These are phyloP conservation scores for Coturnix japonica DNA, from an alignment of 2,113 vertebrate species.

Conservation along the genomic window DNA sequence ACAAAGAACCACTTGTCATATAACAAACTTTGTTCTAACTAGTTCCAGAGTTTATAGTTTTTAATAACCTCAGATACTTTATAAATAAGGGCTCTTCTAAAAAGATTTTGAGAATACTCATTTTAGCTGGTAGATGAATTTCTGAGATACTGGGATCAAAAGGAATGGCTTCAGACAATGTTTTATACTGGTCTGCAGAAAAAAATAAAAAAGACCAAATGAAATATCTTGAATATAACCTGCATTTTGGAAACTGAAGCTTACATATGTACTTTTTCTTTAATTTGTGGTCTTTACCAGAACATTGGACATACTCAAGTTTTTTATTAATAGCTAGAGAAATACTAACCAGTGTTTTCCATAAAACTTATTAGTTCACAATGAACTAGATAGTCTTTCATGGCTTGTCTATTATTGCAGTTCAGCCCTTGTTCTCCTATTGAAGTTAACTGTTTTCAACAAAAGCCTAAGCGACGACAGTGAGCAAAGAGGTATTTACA, in stretches of 20 bases:
- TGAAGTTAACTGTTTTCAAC: background rate
- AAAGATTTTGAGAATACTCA: background rate
- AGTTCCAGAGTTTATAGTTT: background rate
- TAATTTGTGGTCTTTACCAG: background rate
- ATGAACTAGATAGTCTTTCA: background rate
- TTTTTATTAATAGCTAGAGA: background rate
- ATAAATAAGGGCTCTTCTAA: background rate
- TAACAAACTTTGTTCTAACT: background rate
- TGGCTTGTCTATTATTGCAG: background rate
- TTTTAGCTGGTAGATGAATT: background rate
- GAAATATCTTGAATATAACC: background rate
- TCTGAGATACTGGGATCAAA: background rate
- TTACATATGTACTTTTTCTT: background rate
- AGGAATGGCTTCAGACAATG: background rate
- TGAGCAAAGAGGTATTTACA: background rate
- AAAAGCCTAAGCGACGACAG: background rate
- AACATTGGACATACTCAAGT: background rate
- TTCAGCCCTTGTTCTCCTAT: background rate
- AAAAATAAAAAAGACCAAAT: background rate
- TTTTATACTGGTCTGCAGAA: background rate
- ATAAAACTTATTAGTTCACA: background rate
- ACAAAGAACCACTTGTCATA: background rate
- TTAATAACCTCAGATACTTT: background rate
- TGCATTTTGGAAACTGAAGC: background rate
- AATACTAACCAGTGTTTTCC: background rate